Conservation (phyloP, 1,140 invertebrate species). For the Mercenaria mercenaria region DNA sequence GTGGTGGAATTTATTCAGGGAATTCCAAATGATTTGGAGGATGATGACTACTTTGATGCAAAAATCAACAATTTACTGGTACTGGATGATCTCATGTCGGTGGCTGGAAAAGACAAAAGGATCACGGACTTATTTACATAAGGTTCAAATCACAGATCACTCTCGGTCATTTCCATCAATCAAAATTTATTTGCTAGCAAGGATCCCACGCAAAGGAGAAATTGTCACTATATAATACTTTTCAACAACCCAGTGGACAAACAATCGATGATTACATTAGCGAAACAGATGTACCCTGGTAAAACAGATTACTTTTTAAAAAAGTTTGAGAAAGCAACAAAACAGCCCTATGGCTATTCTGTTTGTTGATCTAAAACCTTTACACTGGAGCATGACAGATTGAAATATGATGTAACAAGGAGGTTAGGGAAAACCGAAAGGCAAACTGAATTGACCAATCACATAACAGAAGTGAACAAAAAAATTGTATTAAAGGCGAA, state of each 20-base stretch:
- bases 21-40: background rate
- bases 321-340: constrained; percentile 11
- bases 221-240: constrained; percentile 57
- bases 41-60: background rate
- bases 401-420: no score
- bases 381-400: no score
- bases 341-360: constrained; percentile 32
- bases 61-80: background rate
- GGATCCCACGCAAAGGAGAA: constrained; percentile 51
- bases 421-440: no score
- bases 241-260: constrained; percentile 53
- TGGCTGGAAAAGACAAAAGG: constrained; percentile 49
- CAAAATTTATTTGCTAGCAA: constrained; percentile 59
- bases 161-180: constrained; percentile 54
- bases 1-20: constrained; percentile 25
- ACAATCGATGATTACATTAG: constrained; percentile 58
- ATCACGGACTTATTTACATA: constrained; percentile 41
- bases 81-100: constrained; percentile 31
- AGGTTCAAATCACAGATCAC: constrained; percentile 44
- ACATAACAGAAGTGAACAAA: no score
- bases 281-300: constrained; percentile 66
- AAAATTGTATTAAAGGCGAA: no score
- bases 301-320: background rate
- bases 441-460: no score
- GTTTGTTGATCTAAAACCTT: no score